A percentile compares a stretch with the other conserved stretches of the same genome.
Evolutionary conservation across 1,140 invertebrate species (phyloP).

Genomic region (Drepana arcuata): DNA sequence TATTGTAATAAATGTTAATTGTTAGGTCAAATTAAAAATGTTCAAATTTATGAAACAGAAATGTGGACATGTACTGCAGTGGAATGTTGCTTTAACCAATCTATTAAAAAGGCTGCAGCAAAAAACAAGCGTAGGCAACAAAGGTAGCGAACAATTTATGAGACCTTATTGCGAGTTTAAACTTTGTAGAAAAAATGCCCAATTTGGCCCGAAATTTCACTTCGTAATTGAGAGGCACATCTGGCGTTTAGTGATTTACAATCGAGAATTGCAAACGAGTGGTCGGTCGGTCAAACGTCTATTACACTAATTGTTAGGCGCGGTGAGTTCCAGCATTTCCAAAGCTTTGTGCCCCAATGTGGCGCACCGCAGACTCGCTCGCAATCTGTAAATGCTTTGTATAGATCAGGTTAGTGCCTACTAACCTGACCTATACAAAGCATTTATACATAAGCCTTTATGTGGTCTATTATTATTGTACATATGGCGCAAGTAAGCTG

Average conservation of each 20-base stretch:
- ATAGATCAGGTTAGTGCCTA: constrained; percentile 19
- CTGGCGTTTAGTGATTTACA: constrained; percentile 13
- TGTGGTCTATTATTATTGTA: constrained; percentile 11
- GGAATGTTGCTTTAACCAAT: too few relatives aligned
- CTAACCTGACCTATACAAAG: too few relatives aligned
- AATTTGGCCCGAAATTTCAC: too few relatives aligned
- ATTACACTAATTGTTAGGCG: constrained; percentile 25
- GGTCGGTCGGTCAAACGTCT: constrained; percentile 18
- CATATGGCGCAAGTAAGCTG: constrained; percentile 7
- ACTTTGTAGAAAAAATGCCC: constrained; percentile 5
- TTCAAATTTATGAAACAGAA: too few relatives aligned
- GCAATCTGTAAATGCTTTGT: constrained; percentile 35
- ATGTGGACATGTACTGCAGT: too few relatives aligned
- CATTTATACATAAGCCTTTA: too few relatives aligned
- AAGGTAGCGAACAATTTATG: too few relatives aligned
- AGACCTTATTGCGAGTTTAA: too few relatives aligned
- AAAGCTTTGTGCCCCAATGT: constrained; percentile 23
- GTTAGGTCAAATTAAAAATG: too few relatives aligned
- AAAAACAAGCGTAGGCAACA: too few relatives aligned
- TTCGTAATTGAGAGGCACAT: constrained; percentile 8
- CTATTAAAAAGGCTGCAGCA: too few relatives aligned
- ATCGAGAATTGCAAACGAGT: constrained; percentile 2
- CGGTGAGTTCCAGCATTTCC: constrained; percentile 14
- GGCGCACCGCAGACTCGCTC: constrained; percentile 17
- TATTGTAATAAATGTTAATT: too few relatives aligned